Evolutionary conservation across 2,113 vertebrate species (phyloP).

Genomic region (Clarias magur): DNA sequence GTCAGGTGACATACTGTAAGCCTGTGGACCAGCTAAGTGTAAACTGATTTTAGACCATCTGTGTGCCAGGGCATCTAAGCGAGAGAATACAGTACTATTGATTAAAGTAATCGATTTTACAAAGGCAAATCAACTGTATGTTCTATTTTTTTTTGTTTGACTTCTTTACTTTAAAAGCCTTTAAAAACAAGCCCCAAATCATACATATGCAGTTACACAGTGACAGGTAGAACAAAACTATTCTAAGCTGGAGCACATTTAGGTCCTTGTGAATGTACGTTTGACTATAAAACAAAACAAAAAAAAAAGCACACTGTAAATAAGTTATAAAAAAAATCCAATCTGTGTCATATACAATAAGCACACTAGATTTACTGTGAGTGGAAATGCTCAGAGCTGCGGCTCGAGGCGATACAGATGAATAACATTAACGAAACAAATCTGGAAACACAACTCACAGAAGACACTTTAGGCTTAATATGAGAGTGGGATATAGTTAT

Average conservation of each 20-base stretch:
- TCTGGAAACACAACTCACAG: slow-evolving; percentile 7
- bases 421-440: slow-evolving; percentile 13
- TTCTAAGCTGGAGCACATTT: slow-evolving; percentile 28
- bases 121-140: neutral
- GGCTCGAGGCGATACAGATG: slow-evolving; percentile 15
- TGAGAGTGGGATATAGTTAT: neutral
- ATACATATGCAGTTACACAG: slow-evolving; percentile 23
- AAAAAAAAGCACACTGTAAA: slow-evolving; percentile 39
- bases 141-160: neutral
- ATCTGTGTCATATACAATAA: neutral
- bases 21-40: neutral
- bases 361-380: slow-evolving; percentile 34
- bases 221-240: slow-evolving; percentile 31
- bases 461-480: slow-evolving; percentile 27
- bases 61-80: neutral
- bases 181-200: slow-evolving; percentile 14
- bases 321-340: slow-evolving; percentile 29
- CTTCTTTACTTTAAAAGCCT: neutral
- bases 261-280: slow-evolving; percentile 31
- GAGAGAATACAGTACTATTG: neutral
- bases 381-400: slow-evolving; percentile 27
- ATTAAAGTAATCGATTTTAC: neutral
- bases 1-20: neutral
- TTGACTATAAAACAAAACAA: slow-evolving; percentile 10
- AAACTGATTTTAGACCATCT: neutral